Evolutionary conservation across 2,113 vertebrate genomes (phyloP).

Genomic region (Terrapene triunguis): DNA sequence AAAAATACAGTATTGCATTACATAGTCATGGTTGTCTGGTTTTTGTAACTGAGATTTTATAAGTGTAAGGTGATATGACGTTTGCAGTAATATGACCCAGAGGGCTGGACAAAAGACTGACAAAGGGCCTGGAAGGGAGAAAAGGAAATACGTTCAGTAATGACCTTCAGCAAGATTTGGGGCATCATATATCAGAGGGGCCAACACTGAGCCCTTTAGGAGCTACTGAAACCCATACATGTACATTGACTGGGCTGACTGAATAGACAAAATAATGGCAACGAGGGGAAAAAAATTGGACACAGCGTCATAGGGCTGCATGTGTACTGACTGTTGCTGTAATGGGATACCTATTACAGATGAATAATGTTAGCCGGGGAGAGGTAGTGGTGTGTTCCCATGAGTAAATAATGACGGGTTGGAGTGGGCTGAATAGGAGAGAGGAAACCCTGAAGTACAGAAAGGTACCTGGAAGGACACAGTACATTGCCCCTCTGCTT

Average conservation of each 20-base stretch:
- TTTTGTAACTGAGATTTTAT: constrained; percentile 51
- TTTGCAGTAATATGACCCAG: constrained; percentile 65
- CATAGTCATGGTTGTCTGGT: constrained; percentile 48
- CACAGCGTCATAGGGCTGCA: not conserved
- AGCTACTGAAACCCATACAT: not conserved
- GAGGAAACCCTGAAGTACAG: not conserved
- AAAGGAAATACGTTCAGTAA: constrained; percentile 24
- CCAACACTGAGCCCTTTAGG: not conserved
- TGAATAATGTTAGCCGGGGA: accelerated
- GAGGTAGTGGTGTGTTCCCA: not conserved
- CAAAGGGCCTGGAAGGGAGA: constrained; percentile 1
- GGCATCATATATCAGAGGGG: not conserved
- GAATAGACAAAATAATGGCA: constrained; percentile 11
- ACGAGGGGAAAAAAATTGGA: not conserved
- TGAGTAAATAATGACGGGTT: not conserved
- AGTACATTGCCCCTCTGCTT: not conserved
- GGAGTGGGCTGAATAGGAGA: not conserved
- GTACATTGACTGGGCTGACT: not conserved
- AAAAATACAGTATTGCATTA: constrained; percentile 63
- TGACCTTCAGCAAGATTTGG: constrained; percentile 16
- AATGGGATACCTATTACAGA: not conserved
- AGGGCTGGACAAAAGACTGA: constrained; percentile 7
- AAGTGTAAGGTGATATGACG: constrained; percentile 56
- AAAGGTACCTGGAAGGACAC: not conserved
- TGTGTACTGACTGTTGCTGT: not conserved